Evolutionary conservation across 2,113 vertebrate species (phyloP), one percentile per base, ranked within the genome.

Genomic region (Sinocyclocheilus maitianheensis): DNA sequence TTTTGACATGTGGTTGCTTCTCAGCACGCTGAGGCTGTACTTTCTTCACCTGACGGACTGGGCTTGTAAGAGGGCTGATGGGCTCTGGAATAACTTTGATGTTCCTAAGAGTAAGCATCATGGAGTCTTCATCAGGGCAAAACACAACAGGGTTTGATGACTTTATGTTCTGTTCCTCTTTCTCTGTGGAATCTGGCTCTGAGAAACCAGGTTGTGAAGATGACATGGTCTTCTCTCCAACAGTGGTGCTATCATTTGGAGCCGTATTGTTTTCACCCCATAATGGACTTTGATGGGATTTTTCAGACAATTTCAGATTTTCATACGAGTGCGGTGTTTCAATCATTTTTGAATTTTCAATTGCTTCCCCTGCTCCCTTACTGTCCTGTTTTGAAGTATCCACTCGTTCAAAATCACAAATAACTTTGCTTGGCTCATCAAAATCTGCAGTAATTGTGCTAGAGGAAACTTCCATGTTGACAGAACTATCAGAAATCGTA

Each of bases 31-130:
- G 94, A 88, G 93, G 72, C 48, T 92, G 92, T 78, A 88, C 90
- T 93, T 94, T 97, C 90, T 92, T 93, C 87, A 94, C 88, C 10
- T 94, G 93, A 71, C 95, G 95, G n/a, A 96, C 86, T 0, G 98
- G 98, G 89, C 98, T 99, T 90, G 95, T 97, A 84, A 99, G 92
- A 26, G 98, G 98, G 90, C 98, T 99, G 85, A 99, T 97, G 40
- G 92, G 93, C 84, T 97, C 96, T 0, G 97, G 97, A 90, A 99
- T 97, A 30, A 90, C 94, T 86, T 94, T 96, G 88, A 99, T 90
- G 46, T 94, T 94, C 90, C 94, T 97, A 80, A 99, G 91, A 55
- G 97, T 97, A 87, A 94, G 95, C 91, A 98, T 95, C 94, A 98
- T 96, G 13, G 97, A 99, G 91, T 97, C 97, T 51, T 99, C 97